These are phyloP conservation scores for Microcebus lehilahytsara DNA, from an alignment of 2,113 vertebrate genomes.

Conservation along the genomic window DNA sequence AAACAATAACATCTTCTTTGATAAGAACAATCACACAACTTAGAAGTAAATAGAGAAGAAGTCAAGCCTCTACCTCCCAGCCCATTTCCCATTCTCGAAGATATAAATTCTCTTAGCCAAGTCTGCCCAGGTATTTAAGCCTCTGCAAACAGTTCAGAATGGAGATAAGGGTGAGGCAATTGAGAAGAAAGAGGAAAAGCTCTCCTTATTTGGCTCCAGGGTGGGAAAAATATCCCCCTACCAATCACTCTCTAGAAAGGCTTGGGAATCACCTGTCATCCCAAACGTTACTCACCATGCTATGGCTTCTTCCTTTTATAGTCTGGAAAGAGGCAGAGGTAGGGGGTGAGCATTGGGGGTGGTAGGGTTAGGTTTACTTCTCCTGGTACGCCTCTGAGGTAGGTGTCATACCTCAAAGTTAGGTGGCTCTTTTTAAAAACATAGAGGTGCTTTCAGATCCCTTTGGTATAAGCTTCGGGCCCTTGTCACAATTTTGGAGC, in stretches of 20 bases:
- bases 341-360: not conserved
- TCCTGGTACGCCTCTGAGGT: not conserved
- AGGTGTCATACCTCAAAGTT: not conserved
- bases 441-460: not conserved
- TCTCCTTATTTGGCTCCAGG: not conserved
- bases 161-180: not conserved
- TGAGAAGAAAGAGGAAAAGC: not conserved
- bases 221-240: not conserved
- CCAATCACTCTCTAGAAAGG: not conserved
- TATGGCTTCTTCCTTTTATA: not conserved
- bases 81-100: not conserved
- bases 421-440: not conserved
- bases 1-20: not conserved
- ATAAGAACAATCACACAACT: too few relatives aligned
- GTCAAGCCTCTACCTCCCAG: not conserved
- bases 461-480: not conserved
- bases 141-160: not conserved
- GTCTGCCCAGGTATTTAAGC: not conserved
- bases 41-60: too few relatives aligned
- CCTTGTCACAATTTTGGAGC: not conserved
- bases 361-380: not conserved
- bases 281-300: not conserved
- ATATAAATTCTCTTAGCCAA: not conserved
- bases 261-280: not conserved
- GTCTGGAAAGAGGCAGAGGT: not conserved